A percentile compares a stretch with the other conserved stretches of the same genome.
These are phyloP conservation scores for Polydrusus tereticollis DNA, from an alignment of 2,888 invertebrate species.

Conservation along the genomic window DNA sequence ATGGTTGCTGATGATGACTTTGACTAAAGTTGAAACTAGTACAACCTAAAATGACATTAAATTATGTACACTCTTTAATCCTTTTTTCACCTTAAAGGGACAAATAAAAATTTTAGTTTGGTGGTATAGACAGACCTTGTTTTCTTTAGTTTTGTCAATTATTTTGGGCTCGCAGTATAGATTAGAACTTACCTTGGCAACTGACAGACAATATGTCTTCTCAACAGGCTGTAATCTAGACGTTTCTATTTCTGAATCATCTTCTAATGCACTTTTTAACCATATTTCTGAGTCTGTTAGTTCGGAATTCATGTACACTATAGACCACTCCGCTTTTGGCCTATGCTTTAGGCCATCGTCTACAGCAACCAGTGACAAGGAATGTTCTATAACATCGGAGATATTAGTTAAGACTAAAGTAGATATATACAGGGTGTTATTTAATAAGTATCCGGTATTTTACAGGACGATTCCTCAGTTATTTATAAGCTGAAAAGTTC, in stretches of 20 bases:
- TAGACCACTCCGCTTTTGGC: conserved; percentile 90
- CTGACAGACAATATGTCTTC: conserved; percentile 89
- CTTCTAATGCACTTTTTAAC: conserved; percentile 84
- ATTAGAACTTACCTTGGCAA: conserved; percentile 75
- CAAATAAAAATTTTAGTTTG: too few relatives aligned
- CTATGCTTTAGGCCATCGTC: conserved; percentile 88
- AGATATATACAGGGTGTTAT: neutral
- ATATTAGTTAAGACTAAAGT: neutral
- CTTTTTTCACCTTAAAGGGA: too few relatives aligned
- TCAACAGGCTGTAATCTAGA: conserved; percentile 77
- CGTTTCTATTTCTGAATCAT: conserved; percentile 69
- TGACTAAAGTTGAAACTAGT: too few relatives aligned
- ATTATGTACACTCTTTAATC: too few relatives aligned
- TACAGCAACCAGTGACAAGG: conserved; percentile 78
- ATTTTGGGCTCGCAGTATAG: too few relatives aligned
- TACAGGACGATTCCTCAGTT: too few relatives aligned
- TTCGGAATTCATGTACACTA: conserved; percentile 94
- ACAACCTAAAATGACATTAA: too few relatives aligned
- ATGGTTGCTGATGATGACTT: too few relatives aligned
- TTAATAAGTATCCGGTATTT: too few relatives aligned
- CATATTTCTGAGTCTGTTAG: conserved; percentile 93
- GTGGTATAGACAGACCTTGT: too few relatives aligned
- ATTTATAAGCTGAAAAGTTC: too few relatives aligned
- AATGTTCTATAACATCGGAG: conserved; percentile 66
- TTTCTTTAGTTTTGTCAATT: too few relatives aligned